Percentiles rank a stretch among this genome's conserved stretches.
Conservation (phyloP, 2,888 invertebrate species). For the Metopia argyrocephala region DNA sequence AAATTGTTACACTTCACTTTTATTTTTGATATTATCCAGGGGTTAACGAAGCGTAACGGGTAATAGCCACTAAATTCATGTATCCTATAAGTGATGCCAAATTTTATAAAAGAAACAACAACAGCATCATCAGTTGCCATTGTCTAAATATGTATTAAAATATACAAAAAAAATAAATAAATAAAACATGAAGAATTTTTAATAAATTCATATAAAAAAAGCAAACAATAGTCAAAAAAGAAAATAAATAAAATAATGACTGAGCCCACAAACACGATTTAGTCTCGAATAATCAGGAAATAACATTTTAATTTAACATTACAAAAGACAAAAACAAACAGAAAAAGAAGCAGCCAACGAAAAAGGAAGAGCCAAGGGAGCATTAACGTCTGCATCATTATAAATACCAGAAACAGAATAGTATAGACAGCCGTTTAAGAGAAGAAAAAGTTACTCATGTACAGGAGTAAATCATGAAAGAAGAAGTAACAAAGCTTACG, state of each 20-base stretch:
- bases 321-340: slow-evolving; percentile 47
- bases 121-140: too few relatives aligned
- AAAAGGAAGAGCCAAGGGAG: background rate
- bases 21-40: too few relatives aligned
- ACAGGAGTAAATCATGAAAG: background rate
- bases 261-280: slow-evolving; percentile 54
- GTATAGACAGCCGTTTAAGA: background rate
- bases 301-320: slow-evolving; percentile 62
- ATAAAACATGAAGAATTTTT: too few relatives aligned
- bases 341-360: background rate
- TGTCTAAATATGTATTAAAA: too few relatives aligned
- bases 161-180: too few relatives aligned
- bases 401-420: slow-evolving; percentile 12
- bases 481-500: background rate
- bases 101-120: too few relatives aligned
- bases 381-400: slow-evolving; percentile 4
- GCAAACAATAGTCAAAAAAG: too few relatives aligned
- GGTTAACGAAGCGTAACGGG: too few relatives aligned
- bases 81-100: too few relatives aligned
- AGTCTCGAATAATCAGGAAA: slow-evolving; percentile 61
- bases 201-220: too few relatives aligned
- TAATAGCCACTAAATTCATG: too few relatives aligned
- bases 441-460: background rate
- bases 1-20: too few relatives aligned
- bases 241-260: slow-evolving; percentile 31